Evolutionary conservation across 2,888 invertebrate species (phyloP), one percentile per base, ranked within the genome.

Genomic region (Cancer borealis): DNA sequence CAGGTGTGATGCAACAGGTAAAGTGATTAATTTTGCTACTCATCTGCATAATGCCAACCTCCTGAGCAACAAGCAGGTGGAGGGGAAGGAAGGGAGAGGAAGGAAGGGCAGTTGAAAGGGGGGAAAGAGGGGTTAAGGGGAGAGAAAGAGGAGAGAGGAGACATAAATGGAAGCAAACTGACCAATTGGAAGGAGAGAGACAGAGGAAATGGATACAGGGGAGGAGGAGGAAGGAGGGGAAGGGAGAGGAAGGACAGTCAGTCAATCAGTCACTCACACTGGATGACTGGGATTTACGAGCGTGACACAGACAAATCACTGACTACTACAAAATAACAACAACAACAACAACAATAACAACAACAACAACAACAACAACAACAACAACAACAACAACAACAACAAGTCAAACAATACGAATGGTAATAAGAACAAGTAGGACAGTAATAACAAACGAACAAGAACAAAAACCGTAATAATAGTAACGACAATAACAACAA

Each of bases 201-300:
- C 10, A 49, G 49, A 12, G 54, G 54, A 54, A 3, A 14, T 12
- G 17, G 54, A 17, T 0, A 54, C 14, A 54, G 54, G 54, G 17
- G 17, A 17, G 17, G 54, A 14, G 1, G 17, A 14, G 54, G 12
- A 54, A 14, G 17, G 14, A 54, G 54, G 54, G 54, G 10, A 17
- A 54, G 17, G 54, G 10, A 3, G 0, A 10, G 12, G 12, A 17
- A 8, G 54, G 14, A 14, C 5, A 66, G n/a, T 14, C 26, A 79
- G 79, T 79, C 79, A 79, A 79, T 79, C 79, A 79, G 30, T 79
- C 79, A 79, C 26, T 79, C 79, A 79, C 30, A 30, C 79, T 5
- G 30, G 79, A 79, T 30, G 26, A 14, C 30, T 79, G 79, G 79
- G 79, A 79, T 26, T 6, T 30, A 10, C 4, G 79, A 10, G 10